Evolutionary conservation across 1,140 invertebrate genomes (phyloP).

Genomic region (Dendroctonus ponderosae): DNA sequence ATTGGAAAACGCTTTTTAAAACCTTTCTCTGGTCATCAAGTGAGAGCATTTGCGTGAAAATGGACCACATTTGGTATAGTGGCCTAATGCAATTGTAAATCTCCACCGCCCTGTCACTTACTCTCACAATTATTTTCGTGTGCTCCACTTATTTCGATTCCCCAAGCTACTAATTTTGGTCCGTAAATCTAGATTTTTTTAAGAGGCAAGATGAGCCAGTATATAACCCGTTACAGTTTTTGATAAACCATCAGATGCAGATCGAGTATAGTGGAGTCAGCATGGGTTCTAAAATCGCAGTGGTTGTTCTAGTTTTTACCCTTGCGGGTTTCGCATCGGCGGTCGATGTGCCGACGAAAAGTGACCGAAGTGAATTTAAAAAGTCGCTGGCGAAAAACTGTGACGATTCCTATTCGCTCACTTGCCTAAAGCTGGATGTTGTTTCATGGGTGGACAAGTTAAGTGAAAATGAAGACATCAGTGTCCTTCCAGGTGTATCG

Average conservation of each 20-base stretch:
- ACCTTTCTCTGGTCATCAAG: constrained; percentile 22
- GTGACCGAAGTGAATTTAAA: constrained; percentile 45
- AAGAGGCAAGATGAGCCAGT: constrained; percentile 17
- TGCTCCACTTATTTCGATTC: constrained; percentile 44
- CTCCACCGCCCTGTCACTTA: constrained; percentile 39
- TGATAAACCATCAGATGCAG: constrained; percentile 33
- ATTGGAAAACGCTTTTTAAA: constrained; percentile 6
- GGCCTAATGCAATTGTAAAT: constrained; percentile 16
- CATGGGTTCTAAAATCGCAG: constrained; percentile 14
- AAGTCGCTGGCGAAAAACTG: constrained; percentile 61
- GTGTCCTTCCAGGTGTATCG: constrained; percentile 68
- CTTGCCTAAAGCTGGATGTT: constrained; percentile 76
- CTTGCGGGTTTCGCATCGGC: constrained; percentile 12
- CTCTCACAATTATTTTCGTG: constrained; percentile 41
- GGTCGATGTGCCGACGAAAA: constrained; percentile 15
- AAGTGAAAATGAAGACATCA: constrained; percentile 61
- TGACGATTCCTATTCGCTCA: constrained; percentile 67
- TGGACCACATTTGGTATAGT: constrained; percentile 2
- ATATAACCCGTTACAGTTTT: constrained; percentile 36
- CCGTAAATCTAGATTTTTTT: constrained; percentile 31
- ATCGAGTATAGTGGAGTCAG: constrained; percentile 6
- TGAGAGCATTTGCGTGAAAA: constrained; percentile 3
- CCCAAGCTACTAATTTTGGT: constrained; percentile 37
- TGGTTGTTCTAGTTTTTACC: constrained; percentile 9
- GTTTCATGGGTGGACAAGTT: constrained; percentile 72